phyloP scores from a whole-genome alignment of 2,888 invertebrate genomes.

The Caenorhabditis uteleia region DNA sequence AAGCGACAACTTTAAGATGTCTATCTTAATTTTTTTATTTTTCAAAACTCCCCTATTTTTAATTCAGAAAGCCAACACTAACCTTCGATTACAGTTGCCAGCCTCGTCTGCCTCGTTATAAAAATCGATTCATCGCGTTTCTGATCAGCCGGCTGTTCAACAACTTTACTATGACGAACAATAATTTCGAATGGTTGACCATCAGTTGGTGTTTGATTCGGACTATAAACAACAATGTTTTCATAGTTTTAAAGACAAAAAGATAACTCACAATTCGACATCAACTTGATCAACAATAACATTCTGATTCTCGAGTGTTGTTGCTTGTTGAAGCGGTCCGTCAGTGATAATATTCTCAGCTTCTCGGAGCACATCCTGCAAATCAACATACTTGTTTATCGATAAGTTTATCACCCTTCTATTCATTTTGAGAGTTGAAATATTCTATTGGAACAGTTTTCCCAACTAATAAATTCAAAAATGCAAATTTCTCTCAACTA shows the following conservation, averaged over 20 bases:
- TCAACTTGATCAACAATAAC: constrained; percentile 55
- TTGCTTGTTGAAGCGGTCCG: constrained; percentile 44
- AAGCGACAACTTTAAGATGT: no score
- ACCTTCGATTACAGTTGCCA: constrained; percentile 38
- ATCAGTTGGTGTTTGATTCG: constrained; percentile 12
- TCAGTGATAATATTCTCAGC: constrained; percentile 54
- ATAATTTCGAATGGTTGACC: constrained; percentile 63
- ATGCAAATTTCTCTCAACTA: constrained; percentile 1
- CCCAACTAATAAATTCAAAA: not conserved
- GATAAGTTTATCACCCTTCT: not conserved
- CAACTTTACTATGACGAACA: constrained; percentile 60
- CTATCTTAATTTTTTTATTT: constrained; percentile 1
- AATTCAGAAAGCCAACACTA: not conserved
- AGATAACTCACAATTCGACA: constrained; percentile 43
- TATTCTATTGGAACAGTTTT: no score
- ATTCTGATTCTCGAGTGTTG: constrained; percentile 36
- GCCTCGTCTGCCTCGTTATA: constrained; percentile 3
- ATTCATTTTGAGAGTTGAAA: not conserved
- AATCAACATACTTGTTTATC: no score
- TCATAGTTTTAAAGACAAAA: constrained; percentile 6
- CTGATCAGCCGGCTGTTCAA: constrained; percentile 40
- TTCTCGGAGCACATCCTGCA: constrained; percentile 54
- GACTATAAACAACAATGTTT: constrained; percentile 15
- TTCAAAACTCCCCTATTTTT: not conserved
- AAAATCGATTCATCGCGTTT: constrained; percentile 21